Evolutionary conservation across 2,888 invertebrate genomes (phyloP).

Genomic region (Oscheius sp.): DNA sequence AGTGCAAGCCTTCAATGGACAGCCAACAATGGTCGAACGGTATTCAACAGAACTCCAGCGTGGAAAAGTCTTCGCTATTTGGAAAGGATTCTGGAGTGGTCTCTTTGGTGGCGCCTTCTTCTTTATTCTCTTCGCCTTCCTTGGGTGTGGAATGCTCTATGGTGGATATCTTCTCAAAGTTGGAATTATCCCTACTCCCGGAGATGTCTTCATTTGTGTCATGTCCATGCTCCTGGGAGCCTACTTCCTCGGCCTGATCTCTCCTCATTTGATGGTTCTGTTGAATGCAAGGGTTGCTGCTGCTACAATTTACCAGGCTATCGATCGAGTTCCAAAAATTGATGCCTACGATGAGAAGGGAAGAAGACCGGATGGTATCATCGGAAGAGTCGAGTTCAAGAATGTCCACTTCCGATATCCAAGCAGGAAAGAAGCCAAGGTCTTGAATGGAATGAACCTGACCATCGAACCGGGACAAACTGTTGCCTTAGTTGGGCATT

Average conservation of each 20-base stretch:
- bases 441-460: constrained; percentile 55
- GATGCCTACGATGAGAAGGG: constrained; percentile 60
- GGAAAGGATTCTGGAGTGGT: constrained; percentile 65
- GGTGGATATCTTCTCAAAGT: constrained; percentile 60
- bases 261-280: constrained; percentile 60
- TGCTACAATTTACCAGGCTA: constrained; percentile 53
- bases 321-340: constrained; percentile 61
- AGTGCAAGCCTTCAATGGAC: constrained; percentile 66
- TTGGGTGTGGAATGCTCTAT: constrained; percentile 61
- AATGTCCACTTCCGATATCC: constrained; percentile 68
- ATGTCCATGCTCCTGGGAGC: constrained; percentile 63
- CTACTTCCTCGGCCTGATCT: constrained; percentile 56
- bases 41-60: constrained; percentile 51
- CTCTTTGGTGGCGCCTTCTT: constrained; percentile 66
- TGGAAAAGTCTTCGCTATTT: constrained; percentile 56
- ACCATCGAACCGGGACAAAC: constrained; percentile 58
- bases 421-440: constrained; percentile 48
- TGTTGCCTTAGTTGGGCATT: constrained; percentile 61
- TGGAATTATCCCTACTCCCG: constrained; percentile 53
- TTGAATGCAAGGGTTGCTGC: constrained; percentile 57
- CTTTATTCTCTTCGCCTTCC: constrained; percentile 61
- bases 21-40: constrained; percentile 57
- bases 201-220: constrained; percentile 66
- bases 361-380: constrained; percentile 34
- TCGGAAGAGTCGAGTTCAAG: constrained; percentile 56